Base-by-base conservation (phyloP, 2,888 invertebrate species). In the Agrotis ipsilon region DNA sequence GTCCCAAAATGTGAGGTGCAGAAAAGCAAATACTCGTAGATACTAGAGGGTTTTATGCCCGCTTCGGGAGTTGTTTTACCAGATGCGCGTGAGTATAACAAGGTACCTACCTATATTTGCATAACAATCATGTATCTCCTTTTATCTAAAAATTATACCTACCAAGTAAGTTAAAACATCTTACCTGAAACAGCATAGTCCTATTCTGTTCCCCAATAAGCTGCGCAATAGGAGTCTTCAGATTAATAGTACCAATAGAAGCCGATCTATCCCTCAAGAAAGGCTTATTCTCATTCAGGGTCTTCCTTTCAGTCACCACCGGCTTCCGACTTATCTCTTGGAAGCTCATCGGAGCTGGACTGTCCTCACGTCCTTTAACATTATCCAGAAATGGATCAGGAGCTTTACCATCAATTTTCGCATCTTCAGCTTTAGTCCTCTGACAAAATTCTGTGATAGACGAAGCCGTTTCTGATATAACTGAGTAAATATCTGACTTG, bases 181-280 rank as follows among this genome's bases (percentile, higher is more conserved):
- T 18, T 68, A 98, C 98, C 93, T 98, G 98, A 89, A 99, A 98
- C 51, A 99, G 97, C 99, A 99, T 99, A 0, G 99, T 99, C 58
- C 99, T 97, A 93, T 99, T 99, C 87, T 98, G 98, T 80, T 98
- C 98, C 0, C 96, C 96, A 77, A 96, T 94, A 49, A 96, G 81
- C 62, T 96, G 96, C 0, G 96, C 83, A 11, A 96, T 87, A 57
- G 96, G 89, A 59, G 97, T 90, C 90, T 97, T 96, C 48, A 90
- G 83, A 74, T 87, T 94, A 62, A 97, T 94, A 63, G 97, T 96
- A 1, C 97, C 97, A 61, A 97, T 97, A 0, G 97, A 97, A 0
- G 97, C 97, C 0, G 97, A 97, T 4, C 97, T 94, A 81, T 97
- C 97, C 79, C 97, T 94, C 48, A 94, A 80, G 80, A 94, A 96